Evolutionary conservation across 2,888 invertebrate genomes (phyloP).

Genomic region (Nomada goodeniana): DNA sequence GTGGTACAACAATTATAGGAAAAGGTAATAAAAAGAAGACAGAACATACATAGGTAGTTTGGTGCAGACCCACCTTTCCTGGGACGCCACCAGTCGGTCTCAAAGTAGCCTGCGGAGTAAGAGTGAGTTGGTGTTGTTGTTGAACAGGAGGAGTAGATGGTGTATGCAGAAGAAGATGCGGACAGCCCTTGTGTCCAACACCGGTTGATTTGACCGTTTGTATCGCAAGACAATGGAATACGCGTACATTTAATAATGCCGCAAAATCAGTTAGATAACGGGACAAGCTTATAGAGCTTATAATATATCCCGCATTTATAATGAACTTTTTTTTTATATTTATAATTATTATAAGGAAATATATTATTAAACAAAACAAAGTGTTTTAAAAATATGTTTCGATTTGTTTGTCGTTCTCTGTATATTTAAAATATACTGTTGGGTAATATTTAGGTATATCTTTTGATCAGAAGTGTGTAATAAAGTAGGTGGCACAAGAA

Average conservation of each 20-base stretch:
- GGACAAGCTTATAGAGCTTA: slow-evolving; percentile 36
- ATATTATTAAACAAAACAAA: not conserved
- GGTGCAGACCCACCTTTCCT: slow-evolving; percentile 94
- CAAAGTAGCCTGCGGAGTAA: slow-evolving; percentile 97
- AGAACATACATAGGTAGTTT: slow-evolving; percentile 84
- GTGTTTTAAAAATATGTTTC: not conserved
- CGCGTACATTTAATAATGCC: slow-evolving; percentile 82
- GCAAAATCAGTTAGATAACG: slow-evolving; percentile 79
- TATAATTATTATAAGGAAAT: not conserved
- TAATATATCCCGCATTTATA: slow-evolving; percentile 20
- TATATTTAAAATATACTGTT: not conserved
- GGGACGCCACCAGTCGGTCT: slow-evolving; percentile 97
- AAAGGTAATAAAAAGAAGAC: slow-evolving; percentile 81
- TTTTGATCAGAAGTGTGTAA: slow-evolving; percentile 27
- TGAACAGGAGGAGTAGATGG: slow-evolving; percentile 84
- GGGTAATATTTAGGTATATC: slow-evolving; percentile 1
- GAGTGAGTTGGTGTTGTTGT: slow-evolving; percentile 84
- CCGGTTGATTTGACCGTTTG: slow-evolving; percentile 79
- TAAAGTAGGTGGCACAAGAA: slow-evolving; percentile 70
- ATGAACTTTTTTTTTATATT: not conserved
- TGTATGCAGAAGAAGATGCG: slow-evolving; percentile 89
- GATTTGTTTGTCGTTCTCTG: not conserved
- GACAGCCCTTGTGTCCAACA: slow-evolving; percentile 87
- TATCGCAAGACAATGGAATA: slow-evolving; percentile 81
- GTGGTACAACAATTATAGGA: slow-evolving; percentile 73